A percentile compares a stretch with the other conserved stretches of the same genome.
Conservation (phyloP, 64 coral and sea anemone species). For the Orbicella faveolata region DNA sequence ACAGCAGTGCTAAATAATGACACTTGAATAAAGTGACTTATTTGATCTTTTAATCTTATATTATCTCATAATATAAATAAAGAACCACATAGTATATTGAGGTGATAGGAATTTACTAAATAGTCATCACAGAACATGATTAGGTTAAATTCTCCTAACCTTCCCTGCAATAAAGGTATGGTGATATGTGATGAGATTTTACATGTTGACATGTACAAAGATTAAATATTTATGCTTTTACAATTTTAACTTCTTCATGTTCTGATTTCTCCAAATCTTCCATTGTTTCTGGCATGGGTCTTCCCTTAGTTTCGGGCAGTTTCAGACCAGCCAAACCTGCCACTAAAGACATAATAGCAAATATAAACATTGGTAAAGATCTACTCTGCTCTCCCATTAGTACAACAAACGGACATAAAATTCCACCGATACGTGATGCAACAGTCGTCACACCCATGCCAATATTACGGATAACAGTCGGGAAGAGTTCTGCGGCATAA, state of each 20-base stretch:
- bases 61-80: no score
- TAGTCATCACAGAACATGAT: no score
- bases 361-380: conserved; percentile 79
- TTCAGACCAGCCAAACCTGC: conserved; percentile 53
- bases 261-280: conserved; percentile 66
- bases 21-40: no score
- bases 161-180: not conserved
- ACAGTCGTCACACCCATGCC: conserved; percentile 74
- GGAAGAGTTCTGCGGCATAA: conserved; percentile 80
- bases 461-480: conserved; percentile 85
- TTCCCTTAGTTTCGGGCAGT: conserved; percentile 82
- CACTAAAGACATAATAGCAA: conserved; percentile 54
- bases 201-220: not conserved
- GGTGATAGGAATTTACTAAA: no score
- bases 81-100: no score
- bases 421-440: conserved; percentile 65
- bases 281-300: conserved; percentile 76
- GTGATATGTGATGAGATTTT: not conserved
- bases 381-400: conserved; percentile 72
- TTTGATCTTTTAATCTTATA: no score
- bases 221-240: not conserved
- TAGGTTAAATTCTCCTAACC: no score
- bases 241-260: conserved; percentile 22
- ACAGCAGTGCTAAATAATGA: no score
- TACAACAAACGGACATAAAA: conserved; percentile 76